Percentiles rank a stretch among this genome's conserved stretches.
phyloP scores from a whole-genome alignment of 1,140 invertebrate species.

The Homarus americanus region DNA sequence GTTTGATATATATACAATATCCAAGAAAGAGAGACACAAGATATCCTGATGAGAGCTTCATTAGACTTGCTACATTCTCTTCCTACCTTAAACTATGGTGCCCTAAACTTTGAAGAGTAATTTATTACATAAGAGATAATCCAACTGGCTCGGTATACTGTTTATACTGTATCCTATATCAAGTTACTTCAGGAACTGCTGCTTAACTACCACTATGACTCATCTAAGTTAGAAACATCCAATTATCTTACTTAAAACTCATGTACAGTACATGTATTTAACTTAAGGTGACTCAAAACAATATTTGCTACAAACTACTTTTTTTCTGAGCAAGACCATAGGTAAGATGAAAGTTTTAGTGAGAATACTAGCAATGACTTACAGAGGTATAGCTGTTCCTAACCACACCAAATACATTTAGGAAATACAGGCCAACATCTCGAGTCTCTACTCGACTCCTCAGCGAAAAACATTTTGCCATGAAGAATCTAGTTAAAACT shows the following conservation, averaged over 20 bases:
- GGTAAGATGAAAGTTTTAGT: slow-evolving; percentile 53
- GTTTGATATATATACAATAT: slow-evolving; percentile 11
- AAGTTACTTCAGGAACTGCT: slow-evolving; percentile 14
- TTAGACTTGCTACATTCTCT: slow-evolving; percentile 44
- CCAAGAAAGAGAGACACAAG: slow-evolving; percentile 18
- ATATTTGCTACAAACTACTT: slow-evolving; percentile 55
- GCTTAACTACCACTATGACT: slow-evolving; percentile 16
- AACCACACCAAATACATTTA: slow-evolving; percentile 9
- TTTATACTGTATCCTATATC: not conserved
- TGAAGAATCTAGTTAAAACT: not conserved
- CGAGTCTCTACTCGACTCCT: not conserved
- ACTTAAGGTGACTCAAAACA: slow-evolving; percentile 26
- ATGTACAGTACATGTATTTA: slow-evolving; percentile 14
- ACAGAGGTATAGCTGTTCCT: slow-evolving; percentile 38
- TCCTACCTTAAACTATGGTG: slow-evolving; percentile 18
- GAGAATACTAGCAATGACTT: slow-evolving; percentile 47
- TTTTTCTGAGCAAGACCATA: slow-evolving; percentile 37
- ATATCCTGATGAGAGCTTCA: slow-evolving; percentile 34
- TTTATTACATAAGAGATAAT: slow-evolving; percentile 24
- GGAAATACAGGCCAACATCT: not conserved
- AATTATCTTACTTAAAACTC: slow-evolving; percentile 14
- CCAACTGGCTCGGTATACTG: not conserved
- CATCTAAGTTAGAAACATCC: slow-evolving; percentile 34
- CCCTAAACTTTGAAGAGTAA: slow-evolving; percentile 15
- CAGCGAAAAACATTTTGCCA: not conserved